phyloP scores from a whole-genome alignment of 2,888 invertebrate species.

The Dryocosmus kuriphilus region DNA sequence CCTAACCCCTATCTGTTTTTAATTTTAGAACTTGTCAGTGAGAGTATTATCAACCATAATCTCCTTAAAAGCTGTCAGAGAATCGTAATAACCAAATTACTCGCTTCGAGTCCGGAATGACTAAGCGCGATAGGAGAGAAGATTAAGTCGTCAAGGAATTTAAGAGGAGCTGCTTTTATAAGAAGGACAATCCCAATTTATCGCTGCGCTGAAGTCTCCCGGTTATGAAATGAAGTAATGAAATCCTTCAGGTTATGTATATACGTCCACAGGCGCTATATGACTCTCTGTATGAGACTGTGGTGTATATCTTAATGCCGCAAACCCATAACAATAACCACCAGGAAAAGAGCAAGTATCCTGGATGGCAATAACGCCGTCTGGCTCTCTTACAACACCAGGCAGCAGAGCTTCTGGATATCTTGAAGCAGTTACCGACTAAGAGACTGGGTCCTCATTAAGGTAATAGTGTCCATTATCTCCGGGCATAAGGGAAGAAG shows the following conservation, averaged over 20 bases:
- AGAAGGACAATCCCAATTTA: conserved; percentile 71
- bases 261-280: conserved; percentile 50
- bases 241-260: conserved; percentile 64
- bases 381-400: conserved; percentile 67
- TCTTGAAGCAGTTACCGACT: conserved; percentile 76
- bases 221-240: conserved; percentile 74
- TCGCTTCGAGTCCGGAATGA: not conserved
- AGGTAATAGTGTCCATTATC: conserved; percentile 77
- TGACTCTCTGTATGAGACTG: conserved; percentile 64
- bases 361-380: conserved; percentile 72
- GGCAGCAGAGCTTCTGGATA: conserved; percentile 69
- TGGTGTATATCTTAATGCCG: conserved; percentile 75
- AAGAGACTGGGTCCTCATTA: conserved; percentile 75
- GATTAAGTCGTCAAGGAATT: conserved; percentile 53
- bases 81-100: not conserved
- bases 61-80: not conserved
- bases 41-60: not conserved
- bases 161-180: conserved; percentile 63
- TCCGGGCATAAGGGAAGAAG: conserved; percentile 72
- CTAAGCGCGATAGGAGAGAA: conserved; percentile 17
- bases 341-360: conserved; percentile 72
- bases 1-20: not conserved
- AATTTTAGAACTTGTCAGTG: not conserved
- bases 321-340: conserved; percentile 76
- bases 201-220: conserved; percentile 63